These are phyloP conservation scores for Melanerpes aurifrons DNA, from an alignment of 2,113 vertebrate species.

Conservation along the genomic window DNA sequence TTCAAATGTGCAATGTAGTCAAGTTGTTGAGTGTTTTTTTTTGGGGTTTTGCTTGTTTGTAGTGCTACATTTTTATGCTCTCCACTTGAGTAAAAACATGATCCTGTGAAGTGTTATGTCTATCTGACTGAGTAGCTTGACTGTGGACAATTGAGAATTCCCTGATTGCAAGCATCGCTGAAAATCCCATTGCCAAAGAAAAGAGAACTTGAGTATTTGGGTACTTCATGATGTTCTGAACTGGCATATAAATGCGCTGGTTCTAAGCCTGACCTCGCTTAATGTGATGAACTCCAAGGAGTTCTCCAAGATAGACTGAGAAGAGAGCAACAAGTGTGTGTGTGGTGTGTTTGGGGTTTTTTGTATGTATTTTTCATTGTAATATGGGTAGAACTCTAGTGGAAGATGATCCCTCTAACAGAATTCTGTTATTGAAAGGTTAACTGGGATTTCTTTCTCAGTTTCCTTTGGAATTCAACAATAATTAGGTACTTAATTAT, in stretches of 20 bases:
- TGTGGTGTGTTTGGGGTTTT: background rate
- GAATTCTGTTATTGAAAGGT: background rate
- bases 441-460: background rate
- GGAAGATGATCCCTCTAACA: background rate
- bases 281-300: background rate
- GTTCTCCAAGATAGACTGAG: background rate
- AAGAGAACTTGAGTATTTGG: background rate
- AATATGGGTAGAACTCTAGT: background rate
- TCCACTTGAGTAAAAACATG: background rate
- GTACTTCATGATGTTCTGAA: background rate
- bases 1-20: background rate
- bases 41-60: background rate
- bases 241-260: background rate
- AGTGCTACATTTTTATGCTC: background rate
- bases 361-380: background rate
- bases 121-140: background rate
- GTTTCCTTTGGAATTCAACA: background rate
- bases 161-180: background rate
- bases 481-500: background rate
- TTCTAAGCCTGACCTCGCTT: background rate
- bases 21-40: background rate
- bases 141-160: background rate
- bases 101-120: accelerated
- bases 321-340: background rate
- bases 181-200: background rate